Conservation (phyloP, 2,888 invertebrate genomes). For the Gryllus longicercus region DNA sequence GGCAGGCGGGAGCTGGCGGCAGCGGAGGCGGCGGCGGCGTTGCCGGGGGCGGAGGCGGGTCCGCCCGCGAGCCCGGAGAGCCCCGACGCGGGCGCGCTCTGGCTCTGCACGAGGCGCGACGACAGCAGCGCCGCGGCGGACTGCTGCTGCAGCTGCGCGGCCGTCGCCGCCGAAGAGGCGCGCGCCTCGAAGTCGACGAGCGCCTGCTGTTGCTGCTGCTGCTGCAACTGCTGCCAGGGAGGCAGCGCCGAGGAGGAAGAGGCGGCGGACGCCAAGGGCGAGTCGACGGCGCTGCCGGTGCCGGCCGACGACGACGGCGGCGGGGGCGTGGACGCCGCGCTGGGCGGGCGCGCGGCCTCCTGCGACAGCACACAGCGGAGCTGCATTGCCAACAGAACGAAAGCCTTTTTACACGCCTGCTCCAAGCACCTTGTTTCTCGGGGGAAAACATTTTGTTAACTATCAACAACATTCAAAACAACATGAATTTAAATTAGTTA, state of each 20-base stretch:
- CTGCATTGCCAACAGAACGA: too few relatives aligned
- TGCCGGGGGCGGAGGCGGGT: constrained; percentile 49
- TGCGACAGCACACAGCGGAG: not conserved
- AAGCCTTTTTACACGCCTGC: too few relatives aligned
- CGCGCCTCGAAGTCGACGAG: not conserved
- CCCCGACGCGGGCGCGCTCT: constrained; percentile 55
- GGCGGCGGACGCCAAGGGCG: not conserved
- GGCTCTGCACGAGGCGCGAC: constrained; percentile 40
- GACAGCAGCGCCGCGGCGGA: not conserved
- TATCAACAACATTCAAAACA: too few relatives aligned
- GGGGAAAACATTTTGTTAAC: too few relatives aligned
- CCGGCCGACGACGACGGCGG: not conserved
- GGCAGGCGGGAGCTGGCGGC: constrained; percentile 53
- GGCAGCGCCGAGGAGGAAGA: not conserved
- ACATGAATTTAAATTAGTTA: too few relatives aligned
- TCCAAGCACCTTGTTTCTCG: too few relatives aligned
- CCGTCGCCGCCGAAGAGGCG: constrained; percentile 35
- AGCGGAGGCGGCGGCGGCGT: constrained; percentile 63
- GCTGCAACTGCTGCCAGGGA: constrained; percentile 18
- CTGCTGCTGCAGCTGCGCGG: constrained; percentile 3
- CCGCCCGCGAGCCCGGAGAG: constrained; percentile 48
- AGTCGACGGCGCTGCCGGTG: not conserved
- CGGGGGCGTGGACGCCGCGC: not conserved
- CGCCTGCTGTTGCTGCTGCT: not conserved
- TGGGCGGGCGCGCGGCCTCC: not conserved